These are phyloP conservation scores for Hyphantria cunea DNA, from an alignment of 1,140 invertebrate genomes.

Conservation along the genomic window DNA sequence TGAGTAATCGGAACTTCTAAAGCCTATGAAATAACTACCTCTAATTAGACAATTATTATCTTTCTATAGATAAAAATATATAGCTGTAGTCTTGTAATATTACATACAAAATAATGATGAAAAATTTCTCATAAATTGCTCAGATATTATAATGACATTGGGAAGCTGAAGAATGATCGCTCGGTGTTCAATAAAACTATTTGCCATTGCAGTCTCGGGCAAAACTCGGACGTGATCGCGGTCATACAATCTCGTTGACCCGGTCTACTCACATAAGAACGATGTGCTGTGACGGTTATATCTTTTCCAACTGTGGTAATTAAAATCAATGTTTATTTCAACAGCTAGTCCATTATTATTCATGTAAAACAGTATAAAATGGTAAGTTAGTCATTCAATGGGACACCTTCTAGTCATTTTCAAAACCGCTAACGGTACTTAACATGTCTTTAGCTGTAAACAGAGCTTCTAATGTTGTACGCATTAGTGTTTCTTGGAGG, in stretches of 20 bases:
- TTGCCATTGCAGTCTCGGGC: conserved; percentile 19
- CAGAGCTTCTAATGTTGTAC: too few relatives aligned
- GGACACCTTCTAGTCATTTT: background rate
- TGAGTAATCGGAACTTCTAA: too few relatives aligned
- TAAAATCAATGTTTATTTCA: conserved; percentile 9
- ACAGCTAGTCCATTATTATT: background rate
- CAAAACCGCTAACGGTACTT: background rate
- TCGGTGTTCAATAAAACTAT: background rate
- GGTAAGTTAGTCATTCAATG: background rate
- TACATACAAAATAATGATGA: too few relatives aligned
- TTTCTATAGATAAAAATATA: too few relatives aligned
- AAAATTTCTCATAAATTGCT: too few relatives aligned
- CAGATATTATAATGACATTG: too few relatives aligned
- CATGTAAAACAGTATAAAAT: background rate
- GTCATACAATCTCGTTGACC: conserved; percentile 24
- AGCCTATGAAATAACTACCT: too few relatives aligned
- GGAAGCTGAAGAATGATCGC: too few relatives aligned
- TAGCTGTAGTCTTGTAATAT: too few relatives aligned
- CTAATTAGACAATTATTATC: too few relatives aligned
- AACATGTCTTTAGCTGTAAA: too few relatives aligned
- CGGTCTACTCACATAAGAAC: conserved; percentile 15
- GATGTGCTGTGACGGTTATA: conserved; percentile 16
- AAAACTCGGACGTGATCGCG: conserved; percentile 37
- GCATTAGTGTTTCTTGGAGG: too few relatives aligned
- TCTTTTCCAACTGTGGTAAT: conserved; percentile 18